Evolutionary conservation across 2,888 invertebrate genomes (phyloP).

Genomic region (Zhuqinia jingwanae): DNA sequence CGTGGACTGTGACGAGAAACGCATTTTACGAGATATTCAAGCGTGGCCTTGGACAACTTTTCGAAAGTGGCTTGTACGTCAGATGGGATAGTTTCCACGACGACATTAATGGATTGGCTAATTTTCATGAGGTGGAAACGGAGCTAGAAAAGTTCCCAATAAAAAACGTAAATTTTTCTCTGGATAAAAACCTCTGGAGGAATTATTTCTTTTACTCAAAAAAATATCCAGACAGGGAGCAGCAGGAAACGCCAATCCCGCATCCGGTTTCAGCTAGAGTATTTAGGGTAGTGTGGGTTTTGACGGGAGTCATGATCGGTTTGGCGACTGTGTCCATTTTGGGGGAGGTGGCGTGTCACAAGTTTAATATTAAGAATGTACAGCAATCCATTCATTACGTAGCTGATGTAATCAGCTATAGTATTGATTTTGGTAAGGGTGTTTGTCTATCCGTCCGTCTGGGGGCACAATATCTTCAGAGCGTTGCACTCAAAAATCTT

Average conservation of each 20-base stretch:
- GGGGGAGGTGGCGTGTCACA: background rate
- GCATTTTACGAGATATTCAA: slow-evolving; percentile 44
- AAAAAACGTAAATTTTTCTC: background rate
- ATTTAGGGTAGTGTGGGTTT: background rate
- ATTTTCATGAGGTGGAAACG: background rate
- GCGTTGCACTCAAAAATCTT: too few species aligned
- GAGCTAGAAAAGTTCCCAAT: too few species aligned
- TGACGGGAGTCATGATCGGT: background rate
- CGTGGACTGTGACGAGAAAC: slow-evolving; percentile 55
- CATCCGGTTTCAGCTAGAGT: background rate
- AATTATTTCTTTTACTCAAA: slow-evolving; percentile 25
- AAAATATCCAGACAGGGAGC: background rate
- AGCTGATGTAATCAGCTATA: too few species aligned
- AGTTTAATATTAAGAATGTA: too few species aligned
- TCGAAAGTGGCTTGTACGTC: slow-evolving; percentile 49
- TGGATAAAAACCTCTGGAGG: background rate
- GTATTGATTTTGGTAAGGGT: too few species aligned
- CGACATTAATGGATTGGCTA: slow-evolving; percentile 20
- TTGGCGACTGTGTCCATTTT: background rate
- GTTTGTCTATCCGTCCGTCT: too few species aligned
- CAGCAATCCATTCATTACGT: too few species aligned
- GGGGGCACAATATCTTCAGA: too few species aligned
- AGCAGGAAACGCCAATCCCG: background rate
- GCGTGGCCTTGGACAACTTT: background rate
- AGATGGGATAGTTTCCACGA: slow-evolving; percentile 41